A percentile compares a stretch with the other conserved stretches of the same genome.
Evolutionary conservation across 2,888 invertebrate genomes (phyloP).

Genomic region (Drosophila testacea): DNA sequence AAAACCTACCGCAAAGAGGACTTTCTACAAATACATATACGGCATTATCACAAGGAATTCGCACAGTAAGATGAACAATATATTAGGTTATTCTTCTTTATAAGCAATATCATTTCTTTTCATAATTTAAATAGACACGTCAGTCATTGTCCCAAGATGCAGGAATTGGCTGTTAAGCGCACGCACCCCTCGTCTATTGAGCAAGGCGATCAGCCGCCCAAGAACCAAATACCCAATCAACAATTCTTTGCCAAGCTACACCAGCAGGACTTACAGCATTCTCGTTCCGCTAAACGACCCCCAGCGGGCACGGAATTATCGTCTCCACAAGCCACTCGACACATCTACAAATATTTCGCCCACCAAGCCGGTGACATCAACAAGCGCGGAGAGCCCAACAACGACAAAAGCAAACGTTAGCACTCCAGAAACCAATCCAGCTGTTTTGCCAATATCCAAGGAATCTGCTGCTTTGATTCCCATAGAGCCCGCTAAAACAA

Average conservation of each 20-base stretch:
- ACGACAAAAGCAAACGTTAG: conserved; percentile 6
- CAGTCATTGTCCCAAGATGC: conserved; percentile 93
- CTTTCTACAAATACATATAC: conserved; percentile 96
- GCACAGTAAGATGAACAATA: conserved; percentile 86
- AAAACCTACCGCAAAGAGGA: conserved; percentile 97
- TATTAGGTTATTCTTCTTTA: not conserved
- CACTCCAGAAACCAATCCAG: conserved; percentile 11
- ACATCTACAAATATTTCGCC: conserved; percentile 49
- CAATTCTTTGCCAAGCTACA: conserved; percentile 85
- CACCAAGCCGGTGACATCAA: conserved; percentile 23
- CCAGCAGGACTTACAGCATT: conserved; percentile 83
- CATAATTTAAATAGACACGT: conserved; percentile 83
- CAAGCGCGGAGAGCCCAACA: conserved; percentile 17
- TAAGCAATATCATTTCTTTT: not conserved
- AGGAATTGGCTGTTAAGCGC: conserved; percentile 93
- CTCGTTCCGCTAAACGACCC: conserved; percentile 70
- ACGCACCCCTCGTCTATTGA: conserved; percentile 86
- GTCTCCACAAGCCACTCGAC: conserved; percentile 26
- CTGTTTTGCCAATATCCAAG: conserved; percentile 8
- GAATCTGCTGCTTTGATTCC: not conserved
- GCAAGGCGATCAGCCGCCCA: conserved; percentile 86
- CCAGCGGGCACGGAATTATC: conserved; percentile 29
- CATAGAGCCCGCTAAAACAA: not conserved
- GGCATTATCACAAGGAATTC: conserved; percentile 95
- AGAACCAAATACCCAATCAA: conserved; percentile 85